phyloP scores from a whole-genome alignment of 2,113 vertebrate species.

The Bos indicus region DNA sequence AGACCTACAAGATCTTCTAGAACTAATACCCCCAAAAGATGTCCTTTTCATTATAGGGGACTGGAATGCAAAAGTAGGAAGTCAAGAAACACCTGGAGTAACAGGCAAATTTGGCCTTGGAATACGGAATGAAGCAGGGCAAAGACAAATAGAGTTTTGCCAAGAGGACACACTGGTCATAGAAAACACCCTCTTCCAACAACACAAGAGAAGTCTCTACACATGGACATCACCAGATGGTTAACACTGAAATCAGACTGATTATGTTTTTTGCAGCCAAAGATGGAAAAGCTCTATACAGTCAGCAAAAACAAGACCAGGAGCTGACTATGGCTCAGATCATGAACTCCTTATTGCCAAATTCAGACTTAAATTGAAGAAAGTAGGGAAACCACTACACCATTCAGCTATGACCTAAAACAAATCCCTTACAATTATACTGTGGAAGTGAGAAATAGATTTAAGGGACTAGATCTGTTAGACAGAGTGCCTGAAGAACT shows the following conservation, averaged over 20 bases:
- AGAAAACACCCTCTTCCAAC: neutral
- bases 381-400: neutral
- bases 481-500: neutral
- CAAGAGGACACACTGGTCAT: neutral
- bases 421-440: neutral
- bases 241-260: rapidly evolving
- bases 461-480: neutral
- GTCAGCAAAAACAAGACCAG: neutral
- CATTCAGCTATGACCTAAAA: neutral
- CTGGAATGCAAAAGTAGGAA: neutral
- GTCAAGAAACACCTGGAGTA: neutral
- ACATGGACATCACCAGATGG: neutral
- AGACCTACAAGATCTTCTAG: neutral
- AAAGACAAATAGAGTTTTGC: neutral
- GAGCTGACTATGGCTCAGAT: neutral
- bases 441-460: neutral
- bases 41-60: neutral
- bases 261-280: neutral
- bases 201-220: neutral
- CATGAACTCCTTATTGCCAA: neutral
- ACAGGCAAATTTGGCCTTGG: neutral
- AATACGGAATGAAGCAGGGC: neutral
- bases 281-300: neutral
- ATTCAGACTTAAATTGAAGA: neutral
- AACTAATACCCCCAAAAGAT: neutral